Conservation (phyloP, 2,113 vertebrate species). For the Dipodomys ordii region DNA sequence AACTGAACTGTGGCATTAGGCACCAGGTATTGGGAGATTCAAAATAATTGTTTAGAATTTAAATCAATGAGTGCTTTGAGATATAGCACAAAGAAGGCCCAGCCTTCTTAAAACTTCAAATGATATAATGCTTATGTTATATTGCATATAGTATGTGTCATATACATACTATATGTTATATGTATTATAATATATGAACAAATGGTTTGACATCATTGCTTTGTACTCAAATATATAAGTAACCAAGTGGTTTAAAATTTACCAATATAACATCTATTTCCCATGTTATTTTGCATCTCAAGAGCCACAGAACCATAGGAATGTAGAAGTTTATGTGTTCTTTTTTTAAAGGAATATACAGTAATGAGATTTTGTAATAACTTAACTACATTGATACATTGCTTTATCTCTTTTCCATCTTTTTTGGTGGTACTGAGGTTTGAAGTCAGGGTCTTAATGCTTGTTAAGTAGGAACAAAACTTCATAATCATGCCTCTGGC, state of each 20-base stretch:
- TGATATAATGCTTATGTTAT: no score
- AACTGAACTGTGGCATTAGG: background rate
- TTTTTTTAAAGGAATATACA: background rate
- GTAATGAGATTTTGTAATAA: background rate
- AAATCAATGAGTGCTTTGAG: background rate
- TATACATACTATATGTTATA: background rate
- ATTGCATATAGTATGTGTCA: no score
- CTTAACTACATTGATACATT: background rate
- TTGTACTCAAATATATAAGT: background rate
- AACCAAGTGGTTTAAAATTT: background rate
- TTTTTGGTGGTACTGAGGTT: no score
- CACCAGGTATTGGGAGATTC: background rate
- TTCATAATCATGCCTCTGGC: no score
- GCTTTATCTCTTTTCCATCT: background rate
- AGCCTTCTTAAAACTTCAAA: background rate
- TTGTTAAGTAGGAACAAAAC: no score
- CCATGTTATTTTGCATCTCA: background rate
- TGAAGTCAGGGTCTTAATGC: no score
- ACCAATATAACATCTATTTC: no score
- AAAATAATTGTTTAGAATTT: background rate
- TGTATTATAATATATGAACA: background rate
- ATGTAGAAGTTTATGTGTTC: background rate
- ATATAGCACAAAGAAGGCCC: background rate
- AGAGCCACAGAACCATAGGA: background rate
- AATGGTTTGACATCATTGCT: background rate